Base-by-base conservation (phyloP, 2,888 invertebrate species). In the Diaperis boleti region DNA sequence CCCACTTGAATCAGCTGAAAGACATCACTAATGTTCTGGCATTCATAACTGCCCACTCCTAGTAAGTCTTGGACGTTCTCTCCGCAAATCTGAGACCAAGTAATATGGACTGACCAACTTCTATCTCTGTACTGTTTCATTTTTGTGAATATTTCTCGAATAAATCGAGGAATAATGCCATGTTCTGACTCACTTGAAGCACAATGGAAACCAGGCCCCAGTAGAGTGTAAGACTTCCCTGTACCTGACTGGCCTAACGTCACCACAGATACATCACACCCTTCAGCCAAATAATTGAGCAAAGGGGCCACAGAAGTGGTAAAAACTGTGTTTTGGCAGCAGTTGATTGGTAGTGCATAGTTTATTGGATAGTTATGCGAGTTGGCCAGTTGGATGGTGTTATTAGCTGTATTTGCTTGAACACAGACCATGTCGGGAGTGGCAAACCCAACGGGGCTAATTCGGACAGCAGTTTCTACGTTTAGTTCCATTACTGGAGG, bases 191-290 rank as follows among this genome's bases (percentile, higher is more conserved):
- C 91, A 76, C 87, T 87, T 55, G 83, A 82, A 0, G 84, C 83
- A 74, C 84, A 85, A 68, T 85, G 84, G 62, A 86, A 83, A 71
- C 89, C 90, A 71, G 89, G 87, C 0, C 91, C 92, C 80, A 89
- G 86, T 22, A 92, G 79, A 0, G 91, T 89, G 74, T 90, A 91
- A 1, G 88, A 89, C 81, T 92, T 92, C 10, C 92, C 92, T 49
- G 88, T 87, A 26, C 75, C 78, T 64, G 71, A 72, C 76, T 91
- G 89, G 0, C 90, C 90, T 73, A 89, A 86, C 17, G 88, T 86
- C 6, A 90, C 88, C 33, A 90, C 85, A 1, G 90, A 90, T n/a
- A 90, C 88, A 81, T 91, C 90, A 75, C 89, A 90, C 13, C 91
- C 91, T 80, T 90, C 90, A 45, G 90, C 78, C 68, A 90, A 86